Percentiles rank a stretch among this genome's conserved stretches.
These are phyloP conservation scores for Coregonus ussuriensis DNA, from an alignment of 2,797 vertebrate species.

Conservation along the genomic window DNA sequence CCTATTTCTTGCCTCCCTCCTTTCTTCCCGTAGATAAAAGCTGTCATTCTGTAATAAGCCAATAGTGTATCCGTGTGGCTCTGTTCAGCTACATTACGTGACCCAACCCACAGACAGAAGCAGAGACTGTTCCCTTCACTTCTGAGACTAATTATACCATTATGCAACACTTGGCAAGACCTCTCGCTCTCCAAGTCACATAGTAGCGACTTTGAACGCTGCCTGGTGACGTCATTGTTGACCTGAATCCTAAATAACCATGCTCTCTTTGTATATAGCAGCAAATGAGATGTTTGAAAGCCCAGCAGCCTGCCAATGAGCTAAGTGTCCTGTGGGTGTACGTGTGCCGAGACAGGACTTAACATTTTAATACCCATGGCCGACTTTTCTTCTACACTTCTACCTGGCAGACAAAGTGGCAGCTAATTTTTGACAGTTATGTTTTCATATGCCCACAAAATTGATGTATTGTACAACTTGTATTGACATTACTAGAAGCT, in stretches of 20 bases:
- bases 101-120: slow-evolving; percentile 54
- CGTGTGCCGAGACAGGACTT: slow-evolving; percentile 22
- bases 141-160: slow-evolving; percentile 21
- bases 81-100: slow-evolving; percentile 44
- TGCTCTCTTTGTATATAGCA: slow-evolving; percentile 19
- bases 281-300: slow-evolving; percentile 10
- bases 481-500: neutral
- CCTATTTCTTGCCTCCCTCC: slow-evolving; percentile 22
- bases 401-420: slow-evolving; percentile 8
- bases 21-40: slow-evolving; percentile 50
- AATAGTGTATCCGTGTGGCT: slow-evolving; percentile 54
- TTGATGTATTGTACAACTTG: neutral
- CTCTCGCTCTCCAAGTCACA: neutral
- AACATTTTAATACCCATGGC: slow-evolving; percentile 37
- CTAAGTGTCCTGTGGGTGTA: slow-evolving; percentile 44
- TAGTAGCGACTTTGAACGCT: slow-evolving; percentile 19
- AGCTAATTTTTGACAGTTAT: slow-evolving; percentile 11
- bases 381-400: slow-evolving; percentile 26
- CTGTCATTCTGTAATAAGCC: slow-evolving; percentile 53
- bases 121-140: slow-evolving; percentile 39
- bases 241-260: slow-evolving; percentile 41
- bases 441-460: neutral
- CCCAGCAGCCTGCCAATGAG: slow-evolving; percentile 28
- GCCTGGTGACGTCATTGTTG: slow-evolving; percentile 25
- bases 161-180: slow-evolving; percentile 23